Evolutionary conservation across 1,140 invertebrate genomes (phyloP).

Genomic region (Penaeus chinensis): DNA sequence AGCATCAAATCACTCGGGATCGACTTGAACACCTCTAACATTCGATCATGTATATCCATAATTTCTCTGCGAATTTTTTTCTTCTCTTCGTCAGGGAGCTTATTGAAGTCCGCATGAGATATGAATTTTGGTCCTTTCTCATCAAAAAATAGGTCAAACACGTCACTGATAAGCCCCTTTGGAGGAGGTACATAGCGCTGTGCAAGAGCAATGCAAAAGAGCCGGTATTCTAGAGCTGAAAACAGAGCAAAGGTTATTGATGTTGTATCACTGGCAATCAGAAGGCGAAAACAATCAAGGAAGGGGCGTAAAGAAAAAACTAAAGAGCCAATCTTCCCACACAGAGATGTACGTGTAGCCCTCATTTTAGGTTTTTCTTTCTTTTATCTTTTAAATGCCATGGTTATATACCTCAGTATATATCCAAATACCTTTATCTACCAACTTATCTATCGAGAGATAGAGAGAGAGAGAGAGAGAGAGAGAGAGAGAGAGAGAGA

Average conservation of each 20-base stretch:
- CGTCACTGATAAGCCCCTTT: constrained; percentile 42
- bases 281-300: no score
- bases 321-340: no score
- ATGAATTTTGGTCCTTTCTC: constrained; percentile 48
- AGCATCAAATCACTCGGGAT: constrained; percentile 70
- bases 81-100: constrained; percentile 51
- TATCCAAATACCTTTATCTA: no score
- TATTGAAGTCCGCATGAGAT: constrained; percentile 44
- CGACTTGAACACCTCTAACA: constrained; percentile 68
- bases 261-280: no score
- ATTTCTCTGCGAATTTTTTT: constrained; percentile 47
- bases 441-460: no score
- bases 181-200: constrained; percentile 49
- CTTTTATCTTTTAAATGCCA: no score
- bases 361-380: no score
- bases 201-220: constrained; percentile 51
- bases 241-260: constrained; percentile 15
- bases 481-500: no score
- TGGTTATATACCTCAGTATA: no score
- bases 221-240: constrained; percentile 47
- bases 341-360: no score
- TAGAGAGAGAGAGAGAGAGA: no score
- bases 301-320: no score
- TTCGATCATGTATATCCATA: constrained; percentile 67
- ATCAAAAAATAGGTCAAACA: constrained; percentile 54